Conservation (phyloP, 2,797 vertebrate species). For the Nothura maculosa region DNA sequence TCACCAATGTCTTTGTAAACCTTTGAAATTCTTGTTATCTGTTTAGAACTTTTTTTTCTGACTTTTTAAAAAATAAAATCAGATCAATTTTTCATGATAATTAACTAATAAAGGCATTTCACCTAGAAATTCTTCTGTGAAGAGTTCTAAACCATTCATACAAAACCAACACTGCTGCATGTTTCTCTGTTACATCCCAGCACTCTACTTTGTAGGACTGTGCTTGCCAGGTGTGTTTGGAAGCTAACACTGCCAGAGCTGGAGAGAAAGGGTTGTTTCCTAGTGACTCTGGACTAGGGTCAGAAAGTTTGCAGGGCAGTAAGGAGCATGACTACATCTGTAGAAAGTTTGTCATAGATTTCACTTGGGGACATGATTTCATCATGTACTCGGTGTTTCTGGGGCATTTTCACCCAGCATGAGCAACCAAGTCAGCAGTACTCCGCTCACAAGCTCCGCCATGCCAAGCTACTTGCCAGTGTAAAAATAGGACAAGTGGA, state of each 20-base stretch:
- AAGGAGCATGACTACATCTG: neutral
- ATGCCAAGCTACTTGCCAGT: neutral
- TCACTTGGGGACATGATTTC: neutral
- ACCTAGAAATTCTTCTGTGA: neutral
- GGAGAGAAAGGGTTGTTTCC: neutral
- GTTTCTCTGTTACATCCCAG: neutral
- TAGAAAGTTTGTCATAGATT: neutral
- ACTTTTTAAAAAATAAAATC: neutral
- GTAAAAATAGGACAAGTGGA: slow-evolving; percentile 42
- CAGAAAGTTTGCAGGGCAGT: neutral
- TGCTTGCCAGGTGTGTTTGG: neutral
- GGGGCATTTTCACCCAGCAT: neutral
- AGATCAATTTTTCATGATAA: neutral
- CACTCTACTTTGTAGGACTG: neutral
- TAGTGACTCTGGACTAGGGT: neutral
- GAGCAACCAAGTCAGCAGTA: neutral
- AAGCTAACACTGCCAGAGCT: neutral
- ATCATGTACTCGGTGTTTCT: neutral
- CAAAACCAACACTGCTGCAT: neutral
- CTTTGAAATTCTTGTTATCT: neutral
- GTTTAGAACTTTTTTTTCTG: neutral
- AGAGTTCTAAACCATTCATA: neutral
- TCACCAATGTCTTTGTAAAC: neutral
- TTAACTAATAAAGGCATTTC: neutral
- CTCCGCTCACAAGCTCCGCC: neutral